phyloP scores from a whole-genome alignment of 37 sponge, comb jelly and placozoan genomes.

The Cliona cf. orientalis region DNA sequence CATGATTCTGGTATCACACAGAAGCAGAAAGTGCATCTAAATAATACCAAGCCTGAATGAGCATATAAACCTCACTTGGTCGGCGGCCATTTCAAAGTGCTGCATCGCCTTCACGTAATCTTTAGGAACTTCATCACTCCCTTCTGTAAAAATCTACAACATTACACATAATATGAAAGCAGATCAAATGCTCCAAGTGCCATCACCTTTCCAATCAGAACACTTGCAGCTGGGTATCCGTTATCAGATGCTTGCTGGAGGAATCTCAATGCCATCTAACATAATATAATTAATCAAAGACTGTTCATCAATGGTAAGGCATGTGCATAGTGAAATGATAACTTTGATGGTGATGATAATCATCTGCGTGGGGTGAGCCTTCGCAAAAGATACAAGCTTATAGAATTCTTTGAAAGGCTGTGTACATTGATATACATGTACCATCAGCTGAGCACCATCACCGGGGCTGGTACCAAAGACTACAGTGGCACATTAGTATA shows the following conservation, averaged over 20 bases:
- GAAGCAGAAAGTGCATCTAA: neutral
- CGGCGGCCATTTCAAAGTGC: slow-evolving; percentile 72
- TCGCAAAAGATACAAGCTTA: too few relatives aligned
- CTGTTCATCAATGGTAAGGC: too few relatives aligned
- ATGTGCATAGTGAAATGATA: too few relatives aligned
- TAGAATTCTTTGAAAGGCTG: too few relatives aligned
- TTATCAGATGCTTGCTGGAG: slow-evolving; percentile 71
- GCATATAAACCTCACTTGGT: slow-evolving; percentile 33
- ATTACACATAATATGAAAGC: neutral
- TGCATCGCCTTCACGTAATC: slow-evolving; percentile 66
- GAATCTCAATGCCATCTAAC: slow-evolving; percentile 68
- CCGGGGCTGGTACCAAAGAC: too few relatives aligned
- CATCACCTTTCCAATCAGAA: slow-evolving; percentile 67
- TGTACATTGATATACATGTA: too few relatives aligned
- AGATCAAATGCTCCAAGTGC: neutral
- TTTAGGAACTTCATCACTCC: slow-evolving; percentile 61
- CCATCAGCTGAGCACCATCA: too few relatives aligned
- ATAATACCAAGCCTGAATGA: neutral
- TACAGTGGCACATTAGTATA: too few relatives aligned
- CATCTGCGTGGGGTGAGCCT: too few relatives aligned
- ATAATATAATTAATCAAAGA: too few relatives aligned
- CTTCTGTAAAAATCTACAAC: slow-evolving; percentile 78
- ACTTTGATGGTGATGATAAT: too few relatives aligned
- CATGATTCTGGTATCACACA: slow-evolving; percentile 49
- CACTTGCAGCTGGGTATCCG: slow-evolving; percentile 61